phyloP scores from a whole-genome alignment of 2,797 vertebrate genomes.

The Lacerta agilis region DNA sequence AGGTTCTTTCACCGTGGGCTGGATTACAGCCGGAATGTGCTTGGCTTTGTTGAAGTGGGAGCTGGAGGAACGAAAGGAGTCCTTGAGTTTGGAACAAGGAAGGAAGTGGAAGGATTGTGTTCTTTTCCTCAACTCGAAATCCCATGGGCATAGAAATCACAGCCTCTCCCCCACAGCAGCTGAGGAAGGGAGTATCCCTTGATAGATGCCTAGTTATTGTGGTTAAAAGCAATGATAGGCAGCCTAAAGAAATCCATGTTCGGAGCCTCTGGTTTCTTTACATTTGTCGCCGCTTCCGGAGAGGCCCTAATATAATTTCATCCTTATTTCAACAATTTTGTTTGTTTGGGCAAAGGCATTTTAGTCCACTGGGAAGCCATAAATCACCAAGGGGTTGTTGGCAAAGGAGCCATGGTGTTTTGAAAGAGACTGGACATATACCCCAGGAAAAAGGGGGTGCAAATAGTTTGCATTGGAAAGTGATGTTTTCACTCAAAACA shows the following conservation, averaged over 20 bases:
- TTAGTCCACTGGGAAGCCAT: background rate
- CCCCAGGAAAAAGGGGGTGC: conserved; percentile 32
- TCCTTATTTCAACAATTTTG: conserved; percentile 45
- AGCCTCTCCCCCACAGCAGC: background rate
- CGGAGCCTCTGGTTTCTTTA: background rate
- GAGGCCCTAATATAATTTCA: background rate
- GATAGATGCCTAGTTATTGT: background rate
- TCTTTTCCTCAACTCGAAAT: background rate
- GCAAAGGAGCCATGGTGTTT: conserved; percentile 37
- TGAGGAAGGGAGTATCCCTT: background rate
- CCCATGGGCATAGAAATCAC: background rate
- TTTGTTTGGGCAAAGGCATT: conserved; percentile 51
- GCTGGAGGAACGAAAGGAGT: background rate
- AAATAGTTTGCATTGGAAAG: conserved; percentile 42
- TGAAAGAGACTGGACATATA: conserved; percentile 36
- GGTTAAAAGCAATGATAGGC: background rate
- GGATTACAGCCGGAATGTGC: conserved; percentile 13
- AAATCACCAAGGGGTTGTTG: conserved; percentile 48
- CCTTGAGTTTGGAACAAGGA: background rate
- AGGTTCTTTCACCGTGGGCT: background rate
- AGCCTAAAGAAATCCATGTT: background rate
- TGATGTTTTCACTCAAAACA: conserved; percentile 67
- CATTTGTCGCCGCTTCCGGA: background rate
- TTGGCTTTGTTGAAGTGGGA: conserved; percentile 29
- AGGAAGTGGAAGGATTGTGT: background rate